Evolutionary conservation across 1,140 invertebrate genomes (phyloP).

Genomic region (Drosophila truncata): DNA sequence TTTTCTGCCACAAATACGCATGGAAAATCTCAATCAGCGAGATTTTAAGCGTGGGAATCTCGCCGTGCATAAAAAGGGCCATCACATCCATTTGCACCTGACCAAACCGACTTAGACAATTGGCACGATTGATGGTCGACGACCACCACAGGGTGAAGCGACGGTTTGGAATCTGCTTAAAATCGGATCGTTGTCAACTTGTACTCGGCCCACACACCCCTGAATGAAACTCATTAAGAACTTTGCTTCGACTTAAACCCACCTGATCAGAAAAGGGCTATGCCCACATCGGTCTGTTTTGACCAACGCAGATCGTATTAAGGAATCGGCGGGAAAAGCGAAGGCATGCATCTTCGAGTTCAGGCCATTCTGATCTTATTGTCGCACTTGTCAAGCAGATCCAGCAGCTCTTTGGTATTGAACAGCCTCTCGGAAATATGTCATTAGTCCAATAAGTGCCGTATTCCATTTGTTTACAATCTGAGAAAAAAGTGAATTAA

Average conservation of each 20-base stretch:
- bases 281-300: slow-evolving; percentile 99
- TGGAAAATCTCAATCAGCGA: slow-evolving; percentile 99
- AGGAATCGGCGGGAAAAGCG: slow-evolving; percentile 99
- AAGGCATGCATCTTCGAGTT: slow-evolving; percentile 99
- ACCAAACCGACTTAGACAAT: slow-evolving; percentile 99
- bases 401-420: slow-evolving; percentile 98
- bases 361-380: slow-evolving; percentile 99
- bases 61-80: slow-evolving; percentile 99
- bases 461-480: slow-evolving; percentile 99
- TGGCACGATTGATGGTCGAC: slow-evolving; percentile 99
- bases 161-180: slow-evolving; percentile 99
- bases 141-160: slow-evolving; percentile 99
- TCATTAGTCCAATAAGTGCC: slow-evolving; percentile 99
- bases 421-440: slow-evolving; percentile 99
- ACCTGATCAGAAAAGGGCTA: slow-evolving; percentile 99
- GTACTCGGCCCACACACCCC: slow-evolving; percentile 99
- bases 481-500: slow-evolving; percentile 55
- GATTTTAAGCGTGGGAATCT: slow-evolving; percentile 99
- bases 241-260: slow-evolving; percentile 88
- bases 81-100: slow-evolving; percentile 99
- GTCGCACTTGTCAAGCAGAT: slow-evolving; percentile 99
- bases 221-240: slow-evolving; percentile 88
- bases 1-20: slow-evolving; percentile 99
- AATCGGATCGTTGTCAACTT: slow-evolving; percentile 99
- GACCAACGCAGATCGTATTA: slow-evolving; percentile 98